Evolutionary conservation across 2,888 invertebrate species (phyloP).

Genomic region (Iselma pallidipennis): DNA sequence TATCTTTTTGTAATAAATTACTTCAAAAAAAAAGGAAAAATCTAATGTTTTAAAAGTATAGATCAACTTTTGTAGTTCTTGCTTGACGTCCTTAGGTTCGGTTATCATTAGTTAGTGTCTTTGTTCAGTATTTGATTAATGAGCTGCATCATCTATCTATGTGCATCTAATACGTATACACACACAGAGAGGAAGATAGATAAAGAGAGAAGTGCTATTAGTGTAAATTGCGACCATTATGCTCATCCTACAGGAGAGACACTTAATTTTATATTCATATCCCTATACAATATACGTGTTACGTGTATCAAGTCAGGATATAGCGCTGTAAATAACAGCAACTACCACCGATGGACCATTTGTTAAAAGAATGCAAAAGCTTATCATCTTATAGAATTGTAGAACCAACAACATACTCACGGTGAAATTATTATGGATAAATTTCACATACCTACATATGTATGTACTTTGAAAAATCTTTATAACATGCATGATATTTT

Average conservation of each 20-base stretch:
- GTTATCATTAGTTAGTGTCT: neutral
- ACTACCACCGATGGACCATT: neutral
- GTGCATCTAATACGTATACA: neutral
- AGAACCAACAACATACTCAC: no score
- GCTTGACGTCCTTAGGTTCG: neutral
- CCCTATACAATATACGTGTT: neutral
- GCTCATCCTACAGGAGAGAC: neutral
- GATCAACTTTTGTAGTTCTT: no score
- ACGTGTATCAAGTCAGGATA: no score
- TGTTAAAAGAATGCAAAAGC: no score
- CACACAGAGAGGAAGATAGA: neutral
- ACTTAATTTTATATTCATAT: neutral
- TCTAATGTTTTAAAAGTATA: no score
- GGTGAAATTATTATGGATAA: no score
- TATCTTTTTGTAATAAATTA: no score
- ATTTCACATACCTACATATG: no score
- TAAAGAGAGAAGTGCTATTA: neutral
- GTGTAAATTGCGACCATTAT: neutral
- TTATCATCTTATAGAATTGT: no score
- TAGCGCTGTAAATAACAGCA: neutral
- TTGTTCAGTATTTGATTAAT: slow-evolving; percentile 3
- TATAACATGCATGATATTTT: no score
- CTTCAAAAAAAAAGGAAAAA: no score
- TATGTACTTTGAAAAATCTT: no score
- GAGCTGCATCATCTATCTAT: neutral